Evolutionary conservation across 2,888 invertebrate genomes (phyloP), one percentile per base, ranked within the genome.

Genomic region (Amorpha juglandis): DNA sequence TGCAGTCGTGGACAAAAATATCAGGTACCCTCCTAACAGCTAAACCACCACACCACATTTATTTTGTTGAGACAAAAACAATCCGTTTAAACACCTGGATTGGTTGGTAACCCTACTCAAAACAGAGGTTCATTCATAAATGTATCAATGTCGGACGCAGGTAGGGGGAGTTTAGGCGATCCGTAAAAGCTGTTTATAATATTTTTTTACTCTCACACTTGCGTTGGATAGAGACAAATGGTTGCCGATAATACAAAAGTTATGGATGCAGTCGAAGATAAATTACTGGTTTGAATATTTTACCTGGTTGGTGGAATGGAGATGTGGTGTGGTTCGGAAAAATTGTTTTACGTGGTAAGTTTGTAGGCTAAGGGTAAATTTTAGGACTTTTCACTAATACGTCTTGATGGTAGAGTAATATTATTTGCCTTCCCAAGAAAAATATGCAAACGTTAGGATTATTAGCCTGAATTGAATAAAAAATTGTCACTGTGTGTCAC

Each of bases 61-160:
- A n/a, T 48, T 48, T 48, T 1, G 8, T n/a, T n/a, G n/a, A 48
- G 16, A 48, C 48, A 48, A 16, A 16, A 48, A 8, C 6, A 0
- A 16, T 9, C 19, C 19, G 19, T 50, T 19, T 50, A 9, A 19
- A 50, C 1, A 50, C 48, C 16, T 12, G 33, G 6, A 52, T 52
- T 12, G 11, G 0, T 0, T 58, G 58, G 58, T 58, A 9, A 58
- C 58, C 58, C 58, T 58, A 58, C 58, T 38, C 16, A 38, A 58
- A 58, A 58, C 19, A 3, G 12, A 38, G 58, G 19, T 58, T 58
- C 58, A 58, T 58, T 58, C 58, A 58, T 58, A 58, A 58, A 58
- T 58, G 58, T 58, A 58, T 58, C 58, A 58, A 19, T 58, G 58
- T 58, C 58, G 42, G 12, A 6, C 58, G 19, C 58, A 58, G 58